Evolutionary conservation across 2,888 invertebrate genomes (phyloP).

Genomic region (Melitaea athalia): DNA sequence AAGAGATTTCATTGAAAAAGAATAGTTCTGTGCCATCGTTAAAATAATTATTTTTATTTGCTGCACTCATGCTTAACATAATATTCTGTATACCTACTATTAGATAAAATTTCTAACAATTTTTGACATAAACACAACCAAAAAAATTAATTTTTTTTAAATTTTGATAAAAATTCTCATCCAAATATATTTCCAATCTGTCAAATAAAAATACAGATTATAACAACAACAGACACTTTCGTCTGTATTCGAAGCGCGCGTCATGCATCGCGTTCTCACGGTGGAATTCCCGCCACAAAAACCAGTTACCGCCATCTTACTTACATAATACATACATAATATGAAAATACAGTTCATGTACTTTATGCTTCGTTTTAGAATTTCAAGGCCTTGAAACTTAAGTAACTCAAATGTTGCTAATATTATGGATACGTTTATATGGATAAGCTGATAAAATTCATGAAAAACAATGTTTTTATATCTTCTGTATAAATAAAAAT

Average conservation of each 20-base stretch:
- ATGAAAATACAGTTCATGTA: neutral
- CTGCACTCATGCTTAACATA: too few species aligned
- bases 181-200: neutral
- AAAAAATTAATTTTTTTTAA: too few species aligned
- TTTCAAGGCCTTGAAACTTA: neutral
- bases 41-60: too few species aligned
- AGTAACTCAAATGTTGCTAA: neutral
- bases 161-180: too few species aligned
- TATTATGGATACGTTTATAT: neutral
- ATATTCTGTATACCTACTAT: too few species aligned
- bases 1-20: too few species aligned
- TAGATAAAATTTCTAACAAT: too few species aligned
- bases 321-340: neutral
- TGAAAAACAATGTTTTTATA: too few species aligned
- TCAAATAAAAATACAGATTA: neutral
- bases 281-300: conserved; percentile 4
- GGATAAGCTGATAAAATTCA: too few species aligned
- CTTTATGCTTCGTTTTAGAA: neutral
- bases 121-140: too few species aligned
- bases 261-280: conserved; percentile 7
- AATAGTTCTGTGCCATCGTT: too few species aligned
- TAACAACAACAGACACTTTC: neutral
- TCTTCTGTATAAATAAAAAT: too few species aligned
- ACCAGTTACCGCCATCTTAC: neutral
- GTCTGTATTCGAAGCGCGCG: neutral